These are phyloP conservation scores for Conus betulinus DNA, from an alignment of 1,140 invertebrate genomes.

Conservation along the genomic window DNA sequence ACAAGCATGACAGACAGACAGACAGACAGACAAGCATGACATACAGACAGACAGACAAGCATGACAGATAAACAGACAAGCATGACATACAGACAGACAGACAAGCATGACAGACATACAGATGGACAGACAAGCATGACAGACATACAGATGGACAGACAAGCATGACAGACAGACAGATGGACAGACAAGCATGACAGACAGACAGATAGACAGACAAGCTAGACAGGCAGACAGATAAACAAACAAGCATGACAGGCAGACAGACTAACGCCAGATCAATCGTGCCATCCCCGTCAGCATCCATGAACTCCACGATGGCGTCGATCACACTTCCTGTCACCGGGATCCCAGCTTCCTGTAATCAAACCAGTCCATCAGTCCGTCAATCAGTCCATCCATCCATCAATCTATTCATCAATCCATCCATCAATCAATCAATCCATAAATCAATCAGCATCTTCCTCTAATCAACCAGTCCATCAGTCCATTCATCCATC, in stretches of 20 bases:
- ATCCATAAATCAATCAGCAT: no score
- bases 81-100: no score
- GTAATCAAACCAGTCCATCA: neutral
- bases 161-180: neutral
- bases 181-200: neutral
- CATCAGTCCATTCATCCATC: no score
- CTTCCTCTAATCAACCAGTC: no score
- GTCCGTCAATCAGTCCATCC: neutral
- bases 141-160: neutral
- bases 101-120: no score
- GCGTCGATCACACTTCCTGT: constrained; percentile 55
- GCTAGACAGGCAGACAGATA: neutral
- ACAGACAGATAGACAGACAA: neutral
- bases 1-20: neutral
- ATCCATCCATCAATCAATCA: no score
- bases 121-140: no score
- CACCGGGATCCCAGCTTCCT: constrained; percentile 61
- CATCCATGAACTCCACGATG: constrained; percentile 63
- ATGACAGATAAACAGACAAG: no score
- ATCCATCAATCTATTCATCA: no score
- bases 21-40: neutral
- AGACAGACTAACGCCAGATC: constrained; percentile 51
- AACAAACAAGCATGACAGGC: neutral
- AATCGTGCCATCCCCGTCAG: constrained; percentile 57
- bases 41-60: neutral